Percentiles rank a stretch among this genome's conserved stretches.
phyloP scores from a whole-genome alignment of 1,140 invertebrate genomes.

The Aphidius ervi region DNA sequence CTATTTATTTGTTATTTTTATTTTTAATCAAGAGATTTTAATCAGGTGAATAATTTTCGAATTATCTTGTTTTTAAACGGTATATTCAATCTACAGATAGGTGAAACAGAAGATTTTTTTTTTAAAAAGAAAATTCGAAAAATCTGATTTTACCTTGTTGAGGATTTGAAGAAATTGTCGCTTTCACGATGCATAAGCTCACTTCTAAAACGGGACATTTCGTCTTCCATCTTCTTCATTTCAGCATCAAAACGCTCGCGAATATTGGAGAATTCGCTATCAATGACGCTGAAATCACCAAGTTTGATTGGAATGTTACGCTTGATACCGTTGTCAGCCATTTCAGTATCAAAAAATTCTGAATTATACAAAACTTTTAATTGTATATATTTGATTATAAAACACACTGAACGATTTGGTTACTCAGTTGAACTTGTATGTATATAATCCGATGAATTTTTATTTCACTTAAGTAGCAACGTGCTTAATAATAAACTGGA shows the following conservation, averaged over 20 bases:
- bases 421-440: too few species aligned
- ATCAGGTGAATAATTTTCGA: too few species aligned
- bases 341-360: slow-evolving; percentile 46
- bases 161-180: slow-evolving; percentile 84
- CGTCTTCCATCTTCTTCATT: slow-evolving; percentile 97
- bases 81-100: neutral
- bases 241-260: slow-evolving; percentile 92
- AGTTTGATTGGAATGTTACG: slow-evolving; percentile 90
- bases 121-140: too few species aligned
- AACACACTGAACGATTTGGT: neutral
- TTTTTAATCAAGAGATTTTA: too few species aligned
- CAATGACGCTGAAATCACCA: slow-evolving; percentile 91
- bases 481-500: slow-evolving; percentile 22
- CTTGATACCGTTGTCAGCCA: slow-evolving; percentile 74
- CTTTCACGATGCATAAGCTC: slow-evolving; percentile 90
- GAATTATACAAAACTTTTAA: neutral
- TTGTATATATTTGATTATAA: slow-evolving; percentile 11
- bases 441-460: slow-evolving; percentile 5
- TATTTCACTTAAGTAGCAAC: slow-evolving; percentile 12
- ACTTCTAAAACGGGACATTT: slow-evolving; percentile 93
- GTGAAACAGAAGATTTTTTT: too few species aligned
- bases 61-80: too few species aligned
- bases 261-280: slow-evolving; percentile 94
- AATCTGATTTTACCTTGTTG: slow-evolving; percentile 64
- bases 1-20: too few species aligned